Base-by-base conservation (phyloP, 2,888 invertebrate genomes). In the Drosophila meridiana region DNA sequence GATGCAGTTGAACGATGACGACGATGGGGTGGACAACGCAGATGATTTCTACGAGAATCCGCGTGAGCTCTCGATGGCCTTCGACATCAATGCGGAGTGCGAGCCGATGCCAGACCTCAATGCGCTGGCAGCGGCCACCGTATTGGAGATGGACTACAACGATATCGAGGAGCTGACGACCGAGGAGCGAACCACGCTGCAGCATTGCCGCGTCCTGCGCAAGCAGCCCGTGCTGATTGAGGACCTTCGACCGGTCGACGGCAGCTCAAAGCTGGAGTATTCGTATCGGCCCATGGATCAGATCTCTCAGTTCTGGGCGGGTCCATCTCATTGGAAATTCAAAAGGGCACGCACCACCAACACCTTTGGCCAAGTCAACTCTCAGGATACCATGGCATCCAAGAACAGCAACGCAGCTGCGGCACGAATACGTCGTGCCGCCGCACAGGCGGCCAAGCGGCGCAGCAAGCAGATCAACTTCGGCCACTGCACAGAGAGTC, bases 281-380 rank as follows among this genome's bases (percentile, higher is more conserved):
- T 96, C 96, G 0, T 96, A 96, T 95, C 92, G 94, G 94, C 91
- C 94, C 91, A 89, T 91, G 92, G 94, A 91, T 80, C 92, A 90
- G 90, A 93, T 93, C 13, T 92, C 92, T 45, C 93, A 93, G 67
- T 93, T 95, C 78, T 97, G 97, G 97, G 97, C 96, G 30, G 97
- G 97, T 0, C 97, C 97, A 38, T 94, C 95, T 52, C 96, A 97
- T 93, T 97, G 97, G 97, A 96, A 96, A 83, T 94, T 96, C 50
- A 95, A 94, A 89, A 94, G 94, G 4, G n/a, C 60, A 0, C 89
- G 92, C 1, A 63, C 75, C 6, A 89, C 88, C n/a, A 87, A 74
- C n/a, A 83, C 90, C 1, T 69, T 64, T 50, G 77, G 47, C 7
- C 81, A 72, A 63, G 32, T 28, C 5, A 83, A 74, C 34, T 28